A percentile compares a stretch with the other conserved stretches of the same genome.
Evolutionary conservation across 2,113 vertebrate species (phyloP).

Genomic region (Fregata magnificens): DNA sequence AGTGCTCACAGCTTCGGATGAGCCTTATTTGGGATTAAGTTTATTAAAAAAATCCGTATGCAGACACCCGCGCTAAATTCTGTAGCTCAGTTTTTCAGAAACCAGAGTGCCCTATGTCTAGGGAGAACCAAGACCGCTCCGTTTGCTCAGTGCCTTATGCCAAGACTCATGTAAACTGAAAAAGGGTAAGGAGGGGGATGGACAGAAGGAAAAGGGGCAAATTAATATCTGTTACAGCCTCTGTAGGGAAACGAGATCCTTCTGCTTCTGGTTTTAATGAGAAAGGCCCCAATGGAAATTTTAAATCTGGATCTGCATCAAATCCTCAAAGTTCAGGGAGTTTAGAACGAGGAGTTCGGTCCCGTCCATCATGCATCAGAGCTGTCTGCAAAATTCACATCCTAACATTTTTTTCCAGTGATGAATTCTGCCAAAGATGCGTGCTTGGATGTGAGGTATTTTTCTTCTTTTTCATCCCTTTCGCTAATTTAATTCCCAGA

Average conservation of each 20-base stretch:
- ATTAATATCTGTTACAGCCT: neutral
- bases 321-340: neutral
- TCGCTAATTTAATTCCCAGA: constrained; percentile 29
- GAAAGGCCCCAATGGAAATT: neutral
- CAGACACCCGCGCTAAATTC: neutral
- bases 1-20: neutral
- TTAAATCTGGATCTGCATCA: neutral
- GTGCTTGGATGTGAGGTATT: neutral
- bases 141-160: neutral
- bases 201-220: neutral
- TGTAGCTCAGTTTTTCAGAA: neutral
- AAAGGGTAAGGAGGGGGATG: neutral
- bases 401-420: neutral
- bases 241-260: neutral
- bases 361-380: neutral
- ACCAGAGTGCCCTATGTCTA: accelerated
- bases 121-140: neutral
- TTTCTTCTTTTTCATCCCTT: neutral
- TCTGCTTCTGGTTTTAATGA: neutral
- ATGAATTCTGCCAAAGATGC: neutral
- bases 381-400: neutral
- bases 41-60: neutral
- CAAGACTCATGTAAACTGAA: neutral
- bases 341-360: accelerated
- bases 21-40: neutral